Base-by-base conservation (phyloP, 2,888 invertebrate species). In the Carterocephalus palaemon region DNA sequence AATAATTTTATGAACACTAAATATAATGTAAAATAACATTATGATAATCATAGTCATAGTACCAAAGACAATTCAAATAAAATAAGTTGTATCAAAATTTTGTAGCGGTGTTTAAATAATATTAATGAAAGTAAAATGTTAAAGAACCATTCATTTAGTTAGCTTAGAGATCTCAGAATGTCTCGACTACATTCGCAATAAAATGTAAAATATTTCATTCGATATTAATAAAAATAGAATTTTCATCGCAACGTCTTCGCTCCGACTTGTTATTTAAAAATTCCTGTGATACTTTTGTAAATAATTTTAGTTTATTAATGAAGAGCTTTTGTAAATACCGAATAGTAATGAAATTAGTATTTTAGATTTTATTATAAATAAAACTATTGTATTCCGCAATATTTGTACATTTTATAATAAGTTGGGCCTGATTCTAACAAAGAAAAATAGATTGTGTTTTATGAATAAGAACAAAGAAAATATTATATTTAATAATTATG, bases 271-370 rank as follows among this genome's bases (percentile, higher is more conserved):
- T 51, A 47, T 60, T 67, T 53, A 59, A 63, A 57, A 62, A 75
- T 63, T 77, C 78, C 79, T 81, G 80, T 81, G 80, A 81, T 81
- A 78, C 71, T 75, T 75, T 70, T 76, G 74, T 76, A 76, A 54
- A 74, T 75, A 72, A 55, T 52, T 59, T 57, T 64, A 59, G 59
- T 49, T 54, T 31, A 46, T 24, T 32, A 16, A 10, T 17, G n/a
- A 23, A 16, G 36, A 23, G 40, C 49, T 49, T 57, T 48, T 67
- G 59, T 64, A 62, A 56, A 33, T 45, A 33, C 15, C 24, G 24
- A 12, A 42, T 29, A 19, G 15, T 46, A 29, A 13, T 36, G n/a
- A 32, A 38, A 15, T 31, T 37, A 26, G 8, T 1, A 19, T 19
- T 3, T 19, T 19, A 19, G 6, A 6, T 19, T 19, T 19, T 19